Conservation (phyloP, 2,113 vertebrate species). For the Xerus inauris region DNA sequence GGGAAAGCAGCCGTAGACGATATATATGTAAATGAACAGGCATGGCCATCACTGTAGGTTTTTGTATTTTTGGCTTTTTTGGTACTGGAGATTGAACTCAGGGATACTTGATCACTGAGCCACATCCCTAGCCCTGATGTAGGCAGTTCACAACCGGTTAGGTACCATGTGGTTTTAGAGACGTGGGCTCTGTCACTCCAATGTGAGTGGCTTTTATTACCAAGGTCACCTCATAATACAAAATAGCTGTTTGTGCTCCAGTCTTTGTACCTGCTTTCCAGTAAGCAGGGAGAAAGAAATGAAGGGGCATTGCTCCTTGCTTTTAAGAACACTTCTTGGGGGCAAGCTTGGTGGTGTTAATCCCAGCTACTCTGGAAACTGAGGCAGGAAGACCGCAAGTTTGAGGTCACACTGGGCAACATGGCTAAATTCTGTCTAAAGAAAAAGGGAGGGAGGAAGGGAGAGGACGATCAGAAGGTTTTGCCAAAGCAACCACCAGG, state of each 20-base stretch:
- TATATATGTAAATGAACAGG: background rate
- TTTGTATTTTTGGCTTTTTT: too few relatives aligned
- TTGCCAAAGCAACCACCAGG: too few relatives aligned
- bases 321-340: background rate
- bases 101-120: too few relatives aligned
- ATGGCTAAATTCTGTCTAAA: too few relatives aligned
- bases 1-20: background rate
- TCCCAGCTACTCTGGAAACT: too few relatives aligned
- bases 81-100: too few relatives aligned
- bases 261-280: background rate
- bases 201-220: background rate
- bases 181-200: background rate
- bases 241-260: background rate
- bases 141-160: background rate
- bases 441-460: too few relatives aligned
- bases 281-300: background rate
- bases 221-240: background rate
- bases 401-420: too few relatives aligned
- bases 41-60: background rate
- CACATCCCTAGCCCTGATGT: too few relatives aligned
- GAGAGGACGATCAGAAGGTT: background rate
- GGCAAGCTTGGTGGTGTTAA: too few relatives aligned
- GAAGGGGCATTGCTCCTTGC: background rate
- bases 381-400: too few relatives aligned
- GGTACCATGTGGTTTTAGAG: background rate